phyloP scores from a whole-genome alignment of 2,113 vertebrate species.

The Neoarius graeffei region DNA sequence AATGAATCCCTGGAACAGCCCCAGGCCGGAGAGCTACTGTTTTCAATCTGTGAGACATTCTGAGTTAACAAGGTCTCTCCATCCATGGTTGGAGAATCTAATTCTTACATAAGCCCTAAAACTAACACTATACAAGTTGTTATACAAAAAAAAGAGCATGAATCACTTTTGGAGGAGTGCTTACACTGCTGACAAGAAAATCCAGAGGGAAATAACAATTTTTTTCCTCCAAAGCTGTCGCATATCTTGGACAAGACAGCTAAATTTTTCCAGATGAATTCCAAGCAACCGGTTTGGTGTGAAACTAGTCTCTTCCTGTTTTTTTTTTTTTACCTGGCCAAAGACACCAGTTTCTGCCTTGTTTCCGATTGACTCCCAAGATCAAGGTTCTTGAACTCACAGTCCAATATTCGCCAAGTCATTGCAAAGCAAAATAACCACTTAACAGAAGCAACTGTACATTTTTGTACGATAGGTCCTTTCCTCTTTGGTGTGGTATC shows the following conservation, averaged over 20 bases:
- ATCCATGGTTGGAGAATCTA: neutral
- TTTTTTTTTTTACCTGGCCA: neutral
- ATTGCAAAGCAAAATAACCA: neutral
- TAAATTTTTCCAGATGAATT: neutral
- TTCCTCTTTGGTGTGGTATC: no score
- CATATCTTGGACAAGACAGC: neutral
- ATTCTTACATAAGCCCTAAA: neutral
- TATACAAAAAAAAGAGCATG: neutral
- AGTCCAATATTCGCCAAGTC: no score
- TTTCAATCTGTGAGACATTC: neutral
- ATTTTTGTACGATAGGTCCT: neutral
- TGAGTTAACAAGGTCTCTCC: neutral
- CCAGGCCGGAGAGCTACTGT: neutral
- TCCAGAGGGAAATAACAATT: neutral
- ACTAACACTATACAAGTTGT: neutral
- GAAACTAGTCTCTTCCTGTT: neutral
- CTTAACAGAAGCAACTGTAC: neutral
- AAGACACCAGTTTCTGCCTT: no score
- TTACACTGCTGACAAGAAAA: neutral
- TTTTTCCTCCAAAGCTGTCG: neutral
- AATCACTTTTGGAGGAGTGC: neutral
- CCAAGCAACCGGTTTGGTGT: neutral
- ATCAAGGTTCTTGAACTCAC: no score
- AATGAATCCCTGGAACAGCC: neutral
- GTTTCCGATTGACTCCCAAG: no score